These are phyloP conservation scores for Brachyhypopomus occidentalis DNA, from an alignment of 2,113 vertebrate genomes.

Conservation along the genomic window DNA sequence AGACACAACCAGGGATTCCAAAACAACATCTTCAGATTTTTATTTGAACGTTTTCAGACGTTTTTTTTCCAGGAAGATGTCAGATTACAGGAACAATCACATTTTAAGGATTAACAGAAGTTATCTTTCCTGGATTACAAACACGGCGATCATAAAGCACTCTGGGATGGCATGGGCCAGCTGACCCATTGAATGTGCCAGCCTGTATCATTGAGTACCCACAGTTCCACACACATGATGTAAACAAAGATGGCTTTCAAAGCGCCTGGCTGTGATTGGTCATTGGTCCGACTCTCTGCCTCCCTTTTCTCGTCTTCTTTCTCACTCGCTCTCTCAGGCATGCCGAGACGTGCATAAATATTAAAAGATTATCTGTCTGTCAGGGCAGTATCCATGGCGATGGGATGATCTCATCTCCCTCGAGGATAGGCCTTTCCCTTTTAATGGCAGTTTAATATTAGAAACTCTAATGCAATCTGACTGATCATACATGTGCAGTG, in stretches of 20 bases:
- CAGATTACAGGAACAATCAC: no score
- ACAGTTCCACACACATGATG: not conserved
- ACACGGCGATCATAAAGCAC: no score
- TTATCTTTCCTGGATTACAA: not conserved
- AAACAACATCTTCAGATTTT: no score
- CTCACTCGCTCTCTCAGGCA: not conserved
- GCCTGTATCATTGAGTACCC: no score
- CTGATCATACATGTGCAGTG: not conserved
- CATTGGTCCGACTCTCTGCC: not conserved
- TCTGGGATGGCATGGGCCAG: not conserved
- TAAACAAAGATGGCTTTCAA: not conserved
- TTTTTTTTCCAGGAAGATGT: no score
- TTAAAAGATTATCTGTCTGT: constrained; percentile 31
- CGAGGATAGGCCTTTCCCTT: not conserved
- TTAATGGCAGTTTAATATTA: constrained; percentile 24
- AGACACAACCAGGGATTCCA: not conserved
- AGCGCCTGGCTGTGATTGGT: not conserved
- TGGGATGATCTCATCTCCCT: constrained; percentile 6
- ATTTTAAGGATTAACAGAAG: not conserved
- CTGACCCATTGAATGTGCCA: no score
- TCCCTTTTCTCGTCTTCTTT: not conserved
- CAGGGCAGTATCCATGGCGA: constrained; percentile 22
- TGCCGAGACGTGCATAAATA: constrained; percentile 22
- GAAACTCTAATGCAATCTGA: constrained; percentile 6
- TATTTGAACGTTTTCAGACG: no score